These are phyloP conservation scores for Typhlichthys eigenmanni DNA, from an alignment of 2,797 vertebrate genomes.

Conservation along the genomic window DNA sequence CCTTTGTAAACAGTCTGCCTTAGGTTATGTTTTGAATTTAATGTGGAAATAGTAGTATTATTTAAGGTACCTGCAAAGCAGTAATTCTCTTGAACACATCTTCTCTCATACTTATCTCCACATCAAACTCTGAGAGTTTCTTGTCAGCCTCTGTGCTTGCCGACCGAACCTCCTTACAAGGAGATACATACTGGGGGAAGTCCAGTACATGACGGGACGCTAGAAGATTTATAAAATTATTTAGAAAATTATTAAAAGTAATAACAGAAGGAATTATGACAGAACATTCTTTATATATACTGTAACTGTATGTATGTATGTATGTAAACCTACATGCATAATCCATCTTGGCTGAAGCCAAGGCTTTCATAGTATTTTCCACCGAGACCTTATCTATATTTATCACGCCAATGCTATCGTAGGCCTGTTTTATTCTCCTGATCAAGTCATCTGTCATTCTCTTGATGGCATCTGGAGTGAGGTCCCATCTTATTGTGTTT, in stretches of 20 bases:
- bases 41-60: background rate
- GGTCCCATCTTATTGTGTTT: constrained; percentile 86
- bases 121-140: constrained; percentile 89
- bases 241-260: no score
- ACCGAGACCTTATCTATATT: constrained; percentile 78
- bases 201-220: constrained; percentile 88
- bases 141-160: constrained; percentile 96
- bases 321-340: constrained; percentile 78
- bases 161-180: constrained; percentile 82
- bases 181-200: constrained; percentile 90
- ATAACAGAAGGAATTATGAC: background rate
- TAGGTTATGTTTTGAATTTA: no score
- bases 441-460: constrained; percentile 82
- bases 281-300: background rate
- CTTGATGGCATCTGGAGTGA: constrained; percentile 86
- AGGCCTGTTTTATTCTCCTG: constrained; percentile 80
- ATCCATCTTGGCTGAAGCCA: constrained; percentile 86
- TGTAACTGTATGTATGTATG: background rate
- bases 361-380: constrained; percentile 84
- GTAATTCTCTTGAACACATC: constrained; percentile 88
- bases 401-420: constrained; percentile 81
- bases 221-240: constrained; percentile 44
- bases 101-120: constrained; percentile 92
- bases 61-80: constrained; percentile 83
- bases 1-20: no score